Evolutionary conservation across 1,140 invertebrate genomes (phyloP), one percentile per base, ranked within the genome.

Genomic region (Scaptomyza graminum): DNA sequence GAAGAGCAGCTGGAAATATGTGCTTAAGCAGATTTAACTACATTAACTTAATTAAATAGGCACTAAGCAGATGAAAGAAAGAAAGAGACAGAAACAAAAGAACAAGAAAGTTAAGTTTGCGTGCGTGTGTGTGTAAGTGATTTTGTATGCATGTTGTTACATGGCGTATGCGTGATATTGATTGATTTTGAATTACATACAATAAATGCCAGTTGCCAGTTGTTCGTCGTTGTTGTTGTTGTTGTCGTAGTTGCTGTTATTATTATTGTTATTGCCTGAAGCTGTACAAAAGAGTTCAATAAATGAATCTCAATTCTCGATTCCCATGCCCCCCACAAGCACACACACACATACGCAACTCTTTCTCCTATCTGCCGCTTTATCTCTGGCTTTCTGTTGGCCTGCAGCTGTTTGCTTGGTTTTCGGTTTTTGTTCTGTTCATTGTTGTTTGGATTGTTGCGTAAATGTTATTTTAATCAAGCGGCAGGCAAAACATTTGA

Each of bases 1-100:
- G 34, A 41, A 22, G 43, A 50, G 66, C 77, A 67, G 57, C 59
- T 83, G 74, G 51, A 81, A 88, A 88, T 88, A 88, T 88, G 88
- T 88, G 83, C 84, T 77, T 88, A 88, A 88, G 84, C 83, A 88
- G 83, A 88, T 88, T 88, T 88, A 88, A 88, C 83, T 88, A 88
- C 83, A 88, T 88, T 88, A 88, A 88, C 79, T 83, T 83, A 87
- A 88, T 88, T 88, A 88, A 88, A 88, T 83, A 88, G 87, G 83
- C 82, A 79, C 87, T 87, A 88, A 88, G 75, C 75, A 82, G 70
- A 71, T 60, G 46, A 68, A 41, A 57, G 60, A 54, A 28, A 47
- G 47, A 59, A 13, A 9, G 12, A 3, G 16, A 34, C 25, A 28
- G n/a, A 13, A 11, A 9, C 16, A 7, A 43, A 18, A 28, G 22